Evolutionary conservation across 2,113 vertebrate genomes (phyloP), one percentile per base, ranked within the genome.

Genomic region (Brachionichthys hirsutus): DNA sequence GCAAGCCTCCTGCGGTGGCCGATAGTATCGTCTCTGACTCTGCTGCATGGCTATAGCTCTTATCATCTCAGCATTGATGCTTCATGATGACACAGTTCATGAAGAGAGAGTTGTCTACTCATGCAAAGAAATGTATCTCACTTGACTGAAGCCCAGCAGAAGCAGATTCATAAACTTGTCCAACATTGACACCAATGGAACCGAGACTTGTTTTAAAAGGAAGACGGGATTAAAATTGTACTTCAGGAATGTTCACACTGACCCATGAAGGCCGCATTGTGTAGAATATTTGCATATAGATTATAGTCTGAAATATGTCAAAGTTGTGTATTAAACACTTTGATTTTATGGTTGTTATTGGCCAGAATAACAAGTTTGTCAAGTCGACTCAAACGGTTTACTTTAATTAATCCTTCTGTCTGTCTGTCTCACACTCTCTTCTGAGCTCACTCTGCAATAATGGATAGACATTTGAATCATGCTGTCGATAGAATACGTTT

Each of bases 271-370:
- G 64, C 40, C n/a, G 1, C 38, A 13, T 36, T 42, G 17, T 43
- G 46, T 62, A 2, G 14, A 63, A 62, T 71, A 85, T 85, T 83
- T 80, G 75, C 81, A 85, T 85, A 83, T 84, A 84, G 75, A 87
- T 84, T 70, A 73, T 78, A 73, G 42, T 30, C 36, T 60, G 50
- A 73, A 79, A 69, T 71, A 63, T 81, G 67, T 82, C 60, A 64
- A 56, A 46, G 71, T 57, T 62, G 50, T 55, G 46, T 61, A 62
- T 68, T 16, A 14, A 44, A 59, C 50, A 54, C 57, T 41, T 76
- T 62, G 56, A 6, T 77, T 72, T 70, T 62, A 77, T 11, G 6
- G 48, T 47, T 73, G 55, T 54, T 8, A 30, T 30, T 83, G 69
- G 58, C 69, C 61, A 67, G 59, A 68, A 55, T 82, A 30, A 30